These are phyloP conservation scores for Ormyrus labotus DNA, from an alignment of 2,888 invertebrate genomes.

Conservation along the genomic window DNA sequence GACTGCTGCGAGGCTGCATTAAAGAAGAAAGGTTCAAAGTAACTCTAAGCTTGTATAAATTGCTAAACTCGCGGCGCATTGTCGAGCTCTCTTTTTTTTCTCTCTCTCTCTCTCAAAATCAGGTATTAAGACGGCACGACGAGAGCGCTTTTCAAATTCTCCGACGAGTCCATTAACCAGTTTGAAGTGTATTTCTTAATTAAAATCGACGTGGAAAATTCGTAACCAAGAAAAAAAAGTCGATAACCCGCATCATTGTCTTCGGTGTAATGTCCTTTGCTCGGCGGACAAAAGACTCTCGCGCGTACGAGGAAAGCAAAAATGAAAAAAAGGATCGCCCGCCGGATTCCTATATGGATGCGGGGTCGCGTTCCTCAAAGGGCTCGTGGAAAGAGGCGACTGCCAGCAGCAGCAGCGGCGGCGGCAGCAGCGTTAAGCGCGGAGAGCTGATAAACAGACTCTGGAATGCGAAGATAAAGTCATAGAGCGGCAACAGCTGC, in stretches of 20 bases:
- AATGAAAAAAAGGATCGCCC: neutral
- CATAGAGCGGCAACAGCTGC: slow-evolving; percentile 59
- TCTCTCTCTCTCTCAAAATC: too few species aligned
- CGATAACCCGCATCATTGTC: slow-evolving; percentile 5
- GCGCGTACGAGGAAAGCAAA: slow-evolving; percentile 1
- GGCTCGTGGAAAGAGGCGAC: slow-evolving; percentile 11
- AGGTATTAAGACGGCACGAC: too few species aligned
- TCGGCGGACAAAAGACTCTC: neutral
- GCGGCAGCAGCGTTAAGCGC: slow-evolving; percentile 24
- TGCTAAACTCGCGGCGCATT: too few species aligned
- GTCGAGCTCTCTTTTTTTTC: too few species aligned
- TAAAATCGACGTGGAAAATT: too few species aligned
- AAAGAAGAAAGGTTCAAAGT: too few species aligned
- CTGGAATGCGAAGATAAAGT: slow-evolving; percentile 72
- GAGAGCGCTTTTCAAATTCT: too few species aligned
- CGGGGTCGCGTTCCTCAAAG: slow-evolving; percentile 16
- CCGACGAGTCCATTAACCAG: too few species aligned
- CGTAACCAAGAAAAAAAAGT: neutral
- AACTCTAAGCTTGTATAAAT: too few species aligned
- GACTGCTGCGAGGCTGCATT: too few species aligned
- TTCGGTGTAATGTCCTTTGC: neutral
- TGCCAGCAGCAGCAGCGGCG: slow-evolving; percentile 52
- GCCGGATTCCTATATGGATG: neutral
- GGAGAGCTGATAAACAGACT: slow-evolving; percentile 69
- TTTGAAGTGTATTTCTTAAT: too few species aligned